These are phyloP conservation scores for Dromiciops gliroides DNA, from an alignment of 2,113 vertebrate genomes.

Conservation along the genomic window DNA sequence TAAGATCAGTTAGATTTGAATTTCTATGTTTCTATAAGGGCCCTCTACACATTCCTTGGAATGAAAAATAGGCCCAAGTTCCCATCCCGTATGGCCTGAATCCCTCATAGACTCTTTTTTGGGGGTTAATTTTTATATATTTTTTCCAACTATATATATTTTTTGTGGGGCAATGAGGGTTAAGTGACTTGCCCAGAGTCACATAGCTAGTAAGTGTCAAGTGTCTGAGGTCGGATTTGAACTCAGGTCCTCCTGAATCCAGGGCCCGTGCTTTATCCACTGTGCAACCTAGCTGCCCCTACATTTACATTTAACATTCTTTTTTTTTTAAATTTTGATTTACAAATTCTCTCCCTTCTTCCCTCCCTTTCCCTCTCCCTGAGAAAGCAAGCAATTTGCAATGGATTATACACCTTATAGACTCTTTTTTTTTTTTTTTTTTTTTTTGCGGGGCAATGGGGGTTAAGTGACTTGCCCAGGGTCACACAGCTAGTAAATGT, in stretches of 20 bases:
- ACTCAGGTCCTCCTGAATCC: too few relatives aligned
- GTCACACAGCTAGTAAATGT: too few relatives aligned
- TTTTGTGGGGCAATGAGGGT: too few relatives aligned
- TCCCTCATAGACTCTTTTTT: not conserved
- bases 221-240: too few relatives aligned
- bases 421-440: too few relatives aligned
- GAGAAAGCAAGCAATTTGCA: not conserved
- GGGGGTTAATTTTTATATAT: not conserved
- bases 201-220: too few relatives aligned
- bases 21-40: not conserved
- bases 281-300: too few relatives aligned
- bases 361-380: not conserved
- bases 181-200: too few relatives aligned
- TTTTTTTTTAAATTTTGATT: not conserved
- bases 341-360: not conserved
- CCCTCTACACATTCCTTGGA: not conserved
- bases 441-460: too few relatives aligned
- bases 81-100: not conserved
- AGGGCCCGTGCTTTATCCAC: too few relatives aligned
- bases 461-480: too few relatives aligned
- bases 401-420: not conserved
- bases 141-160: not conserved
- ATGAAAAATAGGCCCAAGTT: not conserved
- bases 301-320: too few relatives aligned
- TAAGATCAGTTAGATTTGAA: not conserved